Evolutionary conservation across 30 jellyfish, hydroid and myxozoan genomes (phyloP), one percentile per base, ranked within the genome.

Genomic region (Aurelia sp.): DNA sequence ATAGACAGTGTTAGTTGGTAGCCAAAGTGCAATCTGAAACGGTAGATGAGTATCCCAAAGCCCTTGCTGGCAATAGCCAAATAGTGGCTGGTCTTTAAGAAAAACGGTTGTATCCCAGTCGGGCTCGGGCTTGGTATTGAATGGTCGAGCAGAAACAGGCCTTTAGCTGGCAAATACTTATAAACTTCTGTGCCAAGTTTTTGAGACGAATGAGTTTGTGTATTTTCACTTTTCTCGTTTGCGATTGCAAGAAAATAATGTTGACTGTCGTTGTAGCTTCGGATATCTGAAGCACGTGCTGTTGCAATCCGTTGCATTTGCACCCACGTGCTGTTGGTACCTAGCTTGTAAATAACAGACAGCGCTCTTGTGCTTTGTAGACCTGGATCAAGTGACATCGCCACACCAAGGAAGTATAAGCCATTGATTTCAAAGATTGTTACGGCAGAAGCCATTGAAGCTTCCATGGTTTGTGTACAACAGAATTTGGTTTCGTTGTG

Each of bases 1-100:
- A 90, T 50, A 12, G 59, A 50, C 21, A 79, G 30, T 4, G 59
- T 35, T 52, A 76, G 82, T 76, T 82, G 63, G 84, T 82, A 90
- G 9, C 90, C 95, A 58, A 90, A 66, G 33, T 90, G 88, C 50
- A 58, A 69, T 23, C 78, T 73, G 55, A 81, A 78, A 80, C 79
- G 66, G 77, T 73, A 90, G 47, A 90, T 41, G 48, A 47, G 23
- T 33, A 90, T 16, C 6, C 96, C 86, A 12, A 19, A 15, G 16
- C 74, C 91, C 51, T 74, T 82, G 20, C 71, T 76, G 2, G 73
- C 86, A 30, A 82, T 51, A 3, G 73, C 76, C 86, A 90, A 5
- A 65, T 73, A 81, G 15, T 12, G 71, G 9, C 52, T 15, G 60
- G 75, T 60, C 55, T 87, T 76, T 51, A 85, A 21, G n/a, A 33